These are phyloP conservation scores for Ispidina lecontei DNA, from an alignment of 2,797 vertebrate species.

Conservation along the genomic window DNA sequence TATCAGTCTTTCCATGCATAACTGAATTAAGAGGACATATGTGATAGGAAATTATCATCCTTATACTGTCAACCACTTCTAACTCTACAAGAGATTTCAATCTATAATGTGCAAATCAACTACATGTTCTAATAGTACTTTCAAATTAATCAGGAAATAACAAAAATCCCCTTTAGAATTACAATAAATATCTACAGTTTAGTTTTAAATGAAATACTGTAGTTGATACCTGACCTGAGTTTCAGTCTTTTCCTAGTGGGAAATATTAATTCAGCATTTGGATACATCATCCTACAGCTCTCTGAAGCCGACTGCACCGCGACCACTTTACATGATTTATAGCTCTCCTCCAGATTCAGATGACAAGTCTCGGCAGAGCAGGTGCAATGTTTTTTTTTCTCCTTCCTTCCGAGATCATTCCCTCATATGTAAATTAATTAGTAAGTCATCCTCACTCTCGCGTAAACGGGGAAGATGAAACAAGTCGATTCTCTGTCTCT, in stretches of 20 bases:
- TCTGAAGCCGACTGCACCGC: constrained; percentile 10
- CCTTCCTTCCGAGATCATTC: constrained; percentile 16
- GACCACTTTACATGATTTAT: constrained; percentile 51
- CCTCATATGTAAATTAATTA: constrained; percentile 19
- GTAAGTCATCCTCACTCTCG: background rate
- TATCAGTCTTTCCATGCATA: background rate
- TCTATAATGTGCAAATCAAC: background rate
- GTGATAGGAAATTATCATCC: background rate
- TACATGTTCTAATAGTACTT: background rate
- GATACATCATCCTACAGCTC: constrained; percentile 49
- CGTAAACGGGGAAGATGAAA: background rate
- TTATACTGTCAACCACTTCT: background rate
- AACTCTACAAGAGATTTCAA: constrained; percentile 12
- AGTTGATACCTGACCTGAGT: constrained; percentile 48
- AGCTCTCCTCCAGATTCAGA: constrained; percentile 31
- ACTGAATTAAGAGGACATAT: background rate
- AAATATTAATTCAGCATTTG: constrained; percentile 55
- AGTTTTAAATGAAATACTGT: constrained; percentile 38
- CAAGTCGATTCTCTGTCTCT: background rate
- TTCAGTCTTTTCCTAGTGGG: constrained; percentile 57
- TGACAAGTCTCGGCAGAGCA: constrained; percentile 46
- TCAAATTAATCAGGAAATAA: background rate
- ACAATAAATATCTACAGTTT: constrained; percentile 27
- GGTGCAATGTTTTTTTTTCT: constrained; percentile 25
- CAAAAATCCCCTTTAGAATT: background rate